Evolutionary conservation across 2,113 vertebrate species (phyloP).

Genomic region (Aspiorhynchus laticeps): DNA sequence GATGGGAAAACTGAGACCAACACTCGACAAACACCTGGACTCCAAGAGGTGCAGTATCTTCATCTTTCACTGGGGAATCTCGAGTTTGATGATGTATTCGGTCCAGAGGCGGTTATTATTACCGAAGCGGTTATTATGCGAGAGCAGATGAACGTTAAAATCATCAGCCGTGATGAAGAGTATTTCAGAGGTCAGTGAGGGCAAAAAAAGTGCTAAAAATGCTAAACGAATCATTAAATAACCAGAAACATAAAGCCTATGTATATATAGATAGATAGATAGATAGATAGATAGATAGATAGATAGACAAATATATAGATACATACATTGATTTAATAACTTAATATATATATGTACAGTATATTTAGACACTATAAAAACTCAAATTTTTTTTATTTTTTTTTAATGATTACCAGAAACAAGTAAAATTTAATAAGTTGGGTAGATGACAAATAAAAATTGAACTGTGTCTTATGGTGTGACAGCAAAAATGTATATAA

Average conservation of each 20-base stretch:
- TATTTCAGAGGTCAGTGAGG: background rate
- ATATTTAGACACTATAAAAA: too few relatives aligned
- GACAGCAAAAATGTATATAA: too few relatives aligned
- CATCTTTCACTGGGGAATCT: background rate
- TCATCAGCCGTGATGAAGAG: background rate
- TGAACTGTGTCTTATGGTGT: too few relatives aligned
- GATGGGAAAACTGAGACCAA: background rate
- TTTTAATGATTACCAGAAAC: too few relatives aligned
- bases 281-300: too few relatives aligned
- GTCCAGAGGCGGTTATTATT: background rate
- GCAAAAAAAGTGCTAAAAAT: background rate
- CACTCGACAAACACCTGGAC: conserved; percentile 18
- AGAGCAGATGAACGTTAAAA: background rate
- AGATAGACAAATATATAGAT: too few relatives aligned
- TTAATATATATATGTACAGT: too few relatives aligned
- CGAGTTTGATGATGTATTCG: background rate
- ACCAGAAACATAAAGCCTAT: background rate
- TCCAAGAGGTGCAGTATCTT: conserved; percentile 42
- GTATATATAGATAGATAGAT: background rate
- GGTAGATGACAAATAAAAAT: too few relatives aligned
- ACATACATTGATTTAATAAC: too few relatives aligned
- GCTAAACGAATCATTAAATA: background rate
- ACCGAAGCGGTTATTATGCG: background rate
- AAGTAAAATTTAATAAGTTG: too few relatives aligned
- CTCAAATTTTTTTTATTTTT: too few relatives aligned